Base-by-base conservation (phyloP, 2,797 vertebrate species). In the Chromis chromis region DNA sequence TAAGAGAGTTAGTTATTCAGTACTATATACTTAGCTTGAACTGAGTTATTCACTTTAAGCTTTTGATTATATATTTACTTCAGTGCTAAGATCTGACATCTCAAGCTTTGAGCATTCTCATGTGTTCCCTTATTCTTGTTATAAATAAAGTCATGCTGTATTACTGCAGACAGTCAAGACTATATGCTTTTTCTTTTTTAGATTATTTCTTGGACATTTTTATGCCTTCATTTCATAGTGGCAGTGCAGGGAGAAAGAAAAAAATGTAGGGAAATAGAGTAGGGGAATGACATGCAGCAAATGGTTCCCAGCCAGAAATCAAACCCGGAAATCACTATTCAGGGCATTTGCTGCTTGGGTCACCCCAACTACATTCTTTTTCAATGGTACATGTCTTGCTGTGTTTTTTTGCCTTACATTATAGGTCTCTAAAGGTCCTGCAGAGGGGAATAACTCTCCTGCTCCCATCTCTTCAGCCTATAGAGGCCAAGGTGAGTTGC, bases 31-130 rank as follows among this genome's bases (percentile, higher is more conserved):
- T 42, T 24, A 70, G n/a, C 11, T 33, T 42, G 9, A 60, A 28
- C 44, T 31, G 33, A 36, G n/a, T 42, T 33, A 21, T n/a, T 65
- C 10, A 48, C 11, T 46, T 52, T 21, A 54, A 62, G 28, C 36
- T 67, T 71, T 74, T 66, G 19, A 70, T 57, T 82, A 79, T 33
- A 13, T 52, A 44, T 70, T 78, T 74, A n/a, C 14, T 17, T 54
- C 24, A 36, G 17, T 62, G 40, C 67, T 49, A 39, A 14, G 17
- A 58, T 76, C 48, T 36, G 48, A 75, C 56, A 60, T 16, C n/a
- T 53, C 39, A 3, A 36, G 33, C 19, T 36, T 63, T 68, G 71
- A 67, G 36, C 40, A 66, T 33, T 31, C 31, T 31, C 7, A 6
- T 4, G 10, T 22, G 4, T 57, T 72, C 65, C 16, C 33, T 59